phyloP scores from a whole-genome alignment of 2,113 vertebrate species.

The Callipepla squamata region DNA sequence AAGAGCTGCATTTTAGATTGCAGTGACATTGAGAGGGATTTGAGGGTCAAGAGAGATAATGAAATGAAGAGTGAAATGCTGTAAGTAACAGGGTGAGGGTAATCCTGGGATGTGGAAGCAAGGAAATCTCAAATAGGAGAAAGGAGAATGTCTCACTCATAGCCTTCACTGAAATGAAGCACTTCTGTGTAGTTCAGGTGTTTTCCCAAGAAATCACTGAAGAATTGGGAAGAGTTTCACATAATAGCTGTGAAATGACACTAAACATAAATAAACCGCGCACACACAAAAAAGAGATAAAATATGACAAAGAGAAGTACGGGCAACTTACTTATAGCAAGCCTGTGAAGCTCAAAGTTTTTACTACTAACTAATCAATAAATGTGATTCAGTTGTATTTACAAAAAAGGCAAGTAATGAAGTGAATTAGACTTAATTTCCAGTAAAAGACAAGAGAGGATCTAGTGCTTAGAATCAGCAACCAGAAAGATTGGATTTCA shows the following conservation, averaged over 20 bases:
- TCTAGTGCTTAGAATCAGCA: background rate
- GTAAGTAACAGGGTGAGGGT: background rate
- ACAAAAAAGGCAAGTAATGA: background rate
- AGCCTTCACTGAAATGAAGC: background rate
- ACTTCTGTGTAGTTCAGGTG: background rate
- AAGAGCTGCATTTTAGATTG: background rate
- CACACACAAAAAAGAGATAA: accelerated
- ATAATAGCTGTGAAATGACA: background rate
- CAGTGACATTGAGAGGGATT: background rate
- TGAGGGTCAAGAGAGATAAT: background rate
- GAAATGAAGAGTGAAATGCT: background rate
- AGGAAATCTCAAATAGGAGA: background rate
- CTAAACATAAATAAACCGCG: accelerated
- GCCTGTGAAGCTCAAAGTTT: background rate
- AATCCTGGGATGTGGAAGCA: background rate
- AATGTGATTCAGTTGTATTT: background rate
- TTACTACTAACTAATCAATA: background rate
- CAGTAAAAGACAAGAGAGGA: background rate
- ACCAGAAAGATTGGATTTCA: background rate
- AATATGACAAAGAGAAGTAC: background rate
- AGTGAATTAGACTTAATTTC: background rate
- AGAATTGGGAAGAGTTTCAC: background rate
- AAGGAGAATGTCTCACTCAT: background rate
- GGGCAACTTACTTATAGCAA: background rate
- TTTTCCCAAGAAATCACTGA: background rate